Evolutionary conservation across 2,113 vertebrate species (phyloP).

Genomic region (Erythrocercus mccallii): DNA sequence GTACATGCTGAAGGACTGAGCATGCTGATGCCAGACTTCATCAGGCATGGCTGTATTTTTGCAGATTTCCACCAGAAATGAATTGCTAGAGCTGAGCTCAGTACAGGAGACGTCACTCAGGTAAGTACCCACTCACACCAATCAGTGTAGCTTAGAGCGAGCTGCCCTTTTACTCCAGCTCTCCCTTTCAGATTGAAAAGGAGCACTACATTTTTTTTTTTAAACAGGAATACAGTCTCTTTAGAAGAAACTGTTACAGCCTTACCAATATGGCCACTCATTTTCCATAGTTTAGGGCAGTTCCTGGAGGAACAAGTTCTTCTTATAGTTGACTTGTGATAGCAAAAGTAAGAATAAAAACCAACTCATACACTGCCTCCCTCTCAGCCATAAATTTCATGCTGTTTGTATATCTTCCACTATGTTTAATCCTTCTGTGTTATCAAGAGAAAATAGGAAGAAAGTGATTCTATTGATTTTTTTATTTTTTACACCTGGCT

Average conservation of each 20-base stretch:
- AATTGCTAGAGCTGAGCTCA: not conserved
- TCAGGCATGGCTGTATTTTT: not conserved
- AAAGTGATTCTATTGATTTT: not conserved
- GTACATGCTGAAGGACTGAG: not conserved
- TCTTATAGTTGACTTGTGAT: not conserved
- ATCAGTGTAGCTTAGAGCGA: not conserved
- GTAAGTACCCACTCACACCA: not conserved
- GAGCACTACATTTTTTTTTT: not conserved
- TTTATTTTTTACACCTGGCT: not conserved
- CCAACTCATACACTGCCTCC: rapidly evolving
- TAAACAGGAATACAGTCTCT: not conserved
- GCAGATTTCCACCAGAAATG: not conserved
- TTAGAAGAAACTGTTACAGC: not conserved
- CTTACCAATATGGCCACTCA: not conserved
- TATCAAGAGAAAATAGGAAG: not conserved
- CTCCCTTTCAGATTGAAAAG: not conserved
- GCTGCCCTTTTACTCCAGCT: not conserved
- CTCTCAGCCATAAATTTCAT: rapidly evolving
- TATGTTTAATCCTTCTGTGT: not conserved
- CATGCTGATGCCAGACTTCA: not conserved
- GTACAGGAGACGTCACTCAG: not conserved
- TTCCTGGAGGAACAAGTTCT: not conserved
- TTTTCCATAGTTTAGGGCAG: not conserved
- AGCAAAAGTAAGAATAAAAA: not conserved
- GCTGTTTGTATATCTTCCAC: not conserved